phyloP scores from a whole-genome alignment of 2,888 invertebrate genomes.

The Acanthosepion pharaonis region DNA sequence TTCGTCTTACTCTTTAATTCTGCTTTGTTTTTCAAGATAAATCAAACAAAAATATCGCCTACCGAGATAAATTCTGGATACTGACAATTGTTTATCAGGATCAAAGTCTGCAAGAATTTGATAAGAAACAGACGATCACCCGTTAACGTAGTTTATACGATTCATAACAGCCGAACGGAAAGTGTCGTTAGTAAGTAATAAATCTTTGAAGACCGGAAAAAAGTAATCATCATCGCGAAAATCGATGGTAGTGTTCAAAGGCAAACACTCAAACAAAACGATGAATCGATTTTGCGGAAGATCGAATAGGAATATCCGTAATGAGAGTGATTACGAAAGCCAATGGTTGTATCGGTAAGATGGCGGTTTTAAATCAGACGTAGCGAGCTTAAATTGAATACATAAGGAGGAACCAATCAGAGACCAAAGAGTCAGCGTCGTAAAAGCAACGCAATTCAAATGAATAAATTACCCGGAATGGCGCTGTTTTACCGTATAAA shows the following conservation, averaged over 20 bases:
- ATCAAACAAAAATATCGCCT: neutral
- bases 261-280: neutral
- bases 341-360: neutral
- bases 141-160: neutral
- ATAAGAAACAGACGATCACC: neutral
- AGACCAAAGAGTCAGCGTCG: neutral
- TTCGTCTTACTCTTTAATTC: neutral
- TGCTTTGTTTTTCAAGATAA: neutral
- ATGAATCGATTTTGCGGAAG: neutral
- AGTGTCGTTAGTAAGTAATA: neutral
- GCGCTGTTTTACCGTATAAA: neutral
- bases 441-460: neutral
- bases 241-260: neutral
- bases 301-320: neutral
- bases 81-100: neutral
- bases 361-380: slow-evolving; percentile 33
- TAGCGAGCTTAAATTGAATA: neutral
- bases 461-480: neutral
- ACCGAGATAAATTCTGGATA: neutral
- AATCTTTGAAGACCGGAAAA: neutral
- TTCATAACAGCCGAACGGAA: neutral
- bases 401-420: neutral
- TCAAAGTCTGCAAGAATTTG: neutral
- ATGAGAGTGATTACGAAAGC: slow-evolving; percentile 33
- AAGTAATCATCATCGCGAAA: neutral